phyloP scores from a whole-genome alignment of 2,888 invertebrate species.

The Xylocampa areola region DNA sequence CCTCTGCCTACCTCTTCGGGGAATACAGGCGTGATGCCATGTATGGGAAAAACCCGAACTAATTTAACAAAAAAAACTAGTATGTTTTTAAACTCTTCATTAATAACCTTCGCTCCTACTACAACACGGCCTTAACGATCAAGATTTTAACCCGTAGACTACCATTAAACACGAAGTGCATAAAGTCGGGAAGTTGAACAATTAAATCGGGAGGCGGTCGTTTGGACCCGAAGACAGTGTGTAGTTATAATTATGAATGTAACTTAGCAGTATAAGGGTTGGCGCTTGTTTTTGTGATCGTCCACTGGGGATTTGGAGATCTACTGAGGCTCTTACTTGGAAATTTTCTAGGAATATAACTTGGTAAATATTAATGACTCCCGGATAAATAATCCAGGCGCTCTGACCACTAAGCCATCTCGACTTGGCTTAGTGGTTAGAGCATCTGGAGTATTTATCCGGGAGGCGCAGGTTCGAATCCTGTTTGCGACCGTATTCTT shows the following conservation, averaged over 20 bases:
- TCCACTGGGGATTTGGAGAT: conserved; percentile 4
- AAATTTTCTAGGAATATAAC: neutral
- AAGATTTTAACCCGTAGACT: conserved; percentile 70
- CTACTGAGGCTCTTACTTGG: neutral
- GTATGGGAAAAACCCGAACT: neutral
- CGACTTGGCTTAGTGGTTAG: too few relatives aligned
- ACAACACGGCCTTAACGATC: conserved; percentile 49
- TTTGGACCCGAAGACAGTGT: conserved; percentile 71
- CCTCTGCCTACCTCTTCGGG: too few relatives aligned
- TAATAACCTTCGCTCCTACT: conserved; percentile 26
- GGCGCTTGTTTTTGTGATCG: conserved; percentile 38
- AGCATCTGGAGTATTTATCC: too few relatives aligned
- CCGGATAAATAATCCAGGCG: too few relatives aligned
- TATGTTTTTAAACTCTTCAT: neutral
- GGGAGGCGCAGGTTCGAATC: too few relatives aligned
- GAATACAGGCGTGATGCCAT: too few relatives aligned
- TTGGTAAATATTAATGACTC: too few relatives aligned
- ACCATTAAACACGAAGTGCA: conserved; percentile 77
- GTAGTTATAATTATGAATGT: conserved; percentile 40
- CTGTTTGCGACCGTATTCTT: too few relatives aligned
- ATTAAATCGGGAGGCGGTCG: conserved; percentile 79
- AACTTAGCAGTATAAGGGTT: conserved; percentile 54
- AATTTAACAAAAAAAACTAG: neutral
- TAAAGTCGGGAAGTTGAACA: conserved; percentile 79
- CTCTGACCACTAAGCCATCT: too few relatives aligned